Conservation (phyloP, 1,140 invertebrate genomes). For the Megalopta genalis region DNA sequence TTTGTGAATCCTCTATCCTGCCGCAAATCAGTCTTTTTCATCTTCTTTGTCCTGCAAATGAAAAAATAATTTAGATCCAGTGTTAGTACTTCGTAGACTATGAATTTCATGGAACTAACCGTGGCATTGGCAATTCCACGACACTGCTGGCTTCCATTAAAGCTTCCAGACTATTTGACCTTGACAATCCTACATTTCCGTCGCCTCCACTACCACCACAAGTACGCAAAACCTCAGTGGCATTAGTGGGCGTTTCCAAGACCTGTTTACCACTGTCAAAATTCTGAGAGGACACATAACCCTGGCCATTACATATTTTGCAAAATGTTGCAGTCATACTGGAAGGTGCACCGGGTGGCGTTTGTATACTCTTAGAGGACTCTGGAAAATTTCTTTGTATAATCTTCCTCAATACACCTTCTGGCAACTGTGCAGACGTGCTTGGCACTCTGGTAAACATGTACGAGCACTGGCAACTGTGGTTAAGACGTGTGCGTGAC, state of each 20-base stretch:
- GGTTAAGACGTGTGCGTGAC: constrained; percentile 42
- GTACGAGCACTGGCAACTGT: constrained; percentile 71
- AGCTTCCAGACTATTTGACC: constrained; percentile 71
- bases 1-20: constrained; percentile 72
- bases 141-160: constrained; percentile 78
- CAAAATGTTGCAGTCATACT: constrained; percentile 57
- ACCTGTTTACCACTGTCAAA: constrained; percentile 66
- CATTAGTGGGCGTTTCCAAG: constrained; percentile 74
- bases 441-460: constrained; percentile 71
- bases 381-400: constrained; percentile 76
- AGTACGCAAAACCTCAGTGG: constrained; percentile 72
- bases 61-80: no score
- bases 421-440: constrained; percentile 73
- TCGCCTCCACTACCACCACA: constrained; percentile 64
- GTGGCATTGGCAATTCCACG: constrained; percentile 83
- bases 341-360: constrained; percentile 47
- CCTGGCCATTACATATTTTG: constrained; percentile 68
- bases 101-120: constrained; percentile 69
- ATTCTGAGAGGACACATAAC: constrained; percentile 53
- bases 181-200: constrained; percentile 50
- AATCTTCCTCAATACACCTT: constrained; percentile 72
- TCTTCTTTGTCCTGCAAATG: constrained; percentile 67
- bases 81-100: no score
- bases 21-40: constrained; percentile 44
- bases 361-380: constrained; percentile 73